Evolutionary conservation across 64 coral and sea anemone genomes (phyloP), one percentile per base, ranked within the genome.

Genomic region (Porites australiensis): DNA sequence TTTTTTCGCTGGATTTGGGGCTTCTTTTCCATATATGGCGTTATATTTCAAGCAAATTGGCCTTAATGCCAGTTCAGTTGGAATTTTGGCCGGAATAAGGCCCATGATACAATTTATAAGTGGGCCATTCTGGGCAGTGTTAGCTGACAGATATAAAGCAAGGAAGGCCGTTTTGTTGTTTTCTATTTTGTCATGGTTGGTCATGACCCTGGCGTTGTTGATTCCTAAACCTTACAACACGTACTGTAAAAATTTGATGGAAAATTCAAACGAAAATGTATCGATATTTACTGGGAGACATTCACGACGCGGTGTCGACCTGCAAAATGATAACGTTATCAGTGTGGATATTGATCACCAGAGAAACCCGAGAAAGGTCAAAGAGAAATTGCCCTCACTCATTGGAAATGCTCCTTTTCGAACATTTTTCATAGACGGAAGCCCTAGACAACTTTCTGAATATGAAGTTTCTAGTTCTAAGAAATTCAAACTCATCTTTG

Each of bases 41-140:
- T 77, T 98, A 14, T 98, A 98, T 88, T 98, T 98, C 93, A 93
- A 94, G 47, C 97, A 98, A 44, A 72, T 98, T 5, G 97, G 97
- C 13, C 82, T 98, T 1, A 92, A 68, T 2, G 97, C 97, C 3
- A 88, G 89, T 60, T 85, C 92, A 19, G 97, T 95, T 4, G 97
- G 97, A 7, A 83, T 93, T 3, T 82, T 98, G 2, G 94, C 95
- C 5, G 97, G 97, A 20, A 93, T 95, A 83, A 81, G 97, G 9
- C 97, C 97, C 3, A 82, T 96, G 43, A 89, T 98, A 9, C 97
- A 98, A 46, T 96, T 92, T 59, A 48, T 94, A 12, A 93, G 97
- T n/a, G 97, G 94, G 0, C 97, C 94, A 5, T 98, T 98, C 81
- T 98, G 97, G 97, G 90, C 93, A 51, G 88, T 93, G 16, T 53